These are phyloP conservation scores for Acanthoscelides obtectus DNA, from an alignment of 2,888 invertebrate species.

Conservation along the genomic window DNA sequence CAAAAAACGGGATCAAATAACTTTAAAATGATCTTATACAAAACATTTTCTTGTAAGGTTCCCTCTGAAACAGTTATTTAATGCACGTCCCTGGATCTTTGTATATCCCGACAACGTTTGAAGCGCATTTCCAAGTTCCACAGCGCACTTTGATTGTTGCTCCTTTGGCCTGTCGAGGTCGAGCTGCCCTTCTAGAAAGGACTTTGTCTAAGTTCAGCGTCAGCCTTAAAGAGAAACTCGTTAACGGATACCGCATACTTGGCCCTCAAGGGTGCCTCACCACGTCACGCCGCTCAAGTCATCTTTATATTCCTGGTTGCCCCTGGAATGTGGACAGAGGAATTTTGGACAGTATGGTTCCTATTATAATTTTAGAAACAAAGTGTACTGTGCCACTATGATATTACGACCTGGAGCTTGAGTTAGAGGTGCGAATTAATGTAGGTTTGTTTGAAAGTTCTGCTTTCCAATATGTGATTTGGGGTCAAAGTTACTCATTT, in stretches of 20 bases:
- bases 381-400: neutral
- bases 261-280: neutral
- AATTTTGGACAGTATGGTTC: neutral
- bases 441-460: too few relatives aligned
- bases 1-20: too few relatives aligned
- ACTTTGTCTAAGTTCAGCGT: neutral
- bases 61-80: too few relatives aligned
- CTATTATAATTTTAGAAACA: neutral
- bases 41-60: too few relatives aligned
- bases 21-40: too few relatives aligned
- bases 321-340: neutral
- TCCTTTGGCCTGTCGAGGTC: neutral
- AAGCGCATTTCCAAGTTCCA: neutral
- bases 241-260: neutral
- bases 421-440: neutral
- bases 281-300: neutral
- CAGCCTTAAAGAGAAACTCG: neutral
- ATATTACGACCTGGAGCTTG: neutral
- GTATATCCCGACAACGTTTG: neutral
- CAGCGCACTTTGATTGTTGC: neutral
- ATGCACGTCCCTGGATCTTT: neutral
- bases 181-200: neutral
- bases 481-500: too few relatives aligned
- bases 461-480: too few relatives aligned
- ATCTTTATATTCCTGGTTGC: neutral